Conservation (phyloP, 1,140 invertebrate genomes). For the Ostrea edulis region DNA sequence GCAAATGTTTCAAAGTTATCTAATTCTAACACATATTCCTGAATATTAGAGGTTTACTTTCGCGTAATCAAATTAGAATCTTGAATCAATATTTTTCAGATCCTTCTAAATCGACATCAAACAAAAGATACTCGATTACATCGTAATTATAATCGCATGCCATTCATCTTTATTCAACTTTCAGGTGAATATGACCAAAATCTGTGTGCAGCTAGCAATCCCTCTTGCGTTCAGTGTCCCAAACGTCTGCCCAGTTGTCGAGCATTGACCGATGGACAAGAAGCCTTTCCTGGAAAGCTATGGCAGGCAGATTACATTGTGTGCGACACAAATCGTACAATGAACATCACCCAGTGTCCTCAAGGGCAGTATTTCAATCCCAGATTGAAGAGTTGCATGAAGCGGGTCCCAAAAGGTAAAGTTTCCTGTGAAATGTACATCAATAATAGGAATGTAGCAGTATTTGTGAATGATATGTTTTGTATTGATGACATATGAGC, state of each 20-base stretch:
- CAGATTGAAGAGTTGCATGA: slow-evolving; percentile 43
- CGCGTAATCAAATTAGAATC: too few species aligned
- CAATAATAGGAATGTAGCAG: too few species aligned
- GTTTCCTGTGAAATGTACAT: too few species aligned
- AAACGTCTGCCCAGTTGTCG: slow-evolving; percentile 59
- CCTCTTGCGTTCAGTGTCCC: slow-evolving; percentile 52
- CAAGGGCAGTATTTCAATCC: slow-evolving; percentile 49
- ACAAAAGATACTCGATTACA: too few species aligned
- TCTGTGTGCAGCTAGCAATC: slow-evolving; percentile 17
- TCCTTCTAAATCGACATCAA: too few species aligned
- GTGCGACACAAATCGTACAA: slow-evolving; percentile 54
- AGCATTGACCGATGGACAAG: slow-evolving; percentile 54
- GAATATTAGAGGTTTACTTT: too few species aligned
- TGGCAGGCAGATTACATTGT: slow-evolving; percentile 49
- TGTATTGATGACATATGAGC: too few species aligned
- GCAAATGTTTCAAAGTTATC: neutral
- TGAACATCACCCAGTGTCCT: slow-evolving; percentile 35
- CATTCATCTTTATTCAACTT: too few species aligned
- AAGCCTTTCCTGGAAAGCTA: slow-evolving; percentile 50
- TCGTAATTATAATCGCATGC: too few species aligned
- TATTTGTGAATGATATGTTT: too few species aligned
- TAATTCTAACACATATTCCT: too few species aligned
- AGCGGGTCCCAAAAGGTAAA: slow-evolving; percentile 35
- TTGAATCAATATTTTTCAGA: too few species aligned
- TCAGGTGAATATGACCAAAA: slow-evolving; percentile 49